phyloP scores from a whole-genome alignment of 2,797 vertebrate genomes.

The Melanotaenia pygmaea region DNA sequence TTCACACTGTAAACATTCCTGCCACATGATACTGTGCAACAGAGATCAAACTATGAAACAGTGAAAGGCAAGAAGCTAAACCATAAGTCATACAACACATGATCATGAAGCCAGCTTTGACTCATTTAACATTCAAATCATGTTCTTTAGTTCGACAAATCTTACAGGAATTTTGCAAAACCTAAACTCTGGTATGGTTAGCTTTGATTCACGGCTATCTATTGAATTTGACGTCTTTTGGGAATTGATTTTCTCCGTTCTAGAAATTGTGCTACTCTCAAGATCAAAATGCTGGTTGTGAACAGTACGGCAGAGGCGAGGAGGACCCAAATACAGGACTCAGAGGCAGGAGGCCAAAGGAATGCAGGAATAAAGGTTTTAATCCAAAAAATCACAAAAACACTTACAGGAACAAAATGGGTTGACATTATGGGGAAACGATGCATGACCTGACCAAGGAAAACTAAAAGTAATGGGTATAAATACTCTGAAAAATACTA shows the following conservation, averaged over 20 bases:
- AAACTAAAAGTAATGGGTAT: too few species aligned
- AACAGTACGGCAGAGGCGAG: background rate
- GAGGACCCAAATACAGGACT: too few species aligned
- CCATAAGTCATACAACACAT: constrained; percentile 44
- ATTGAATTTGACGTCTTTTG: constrained; percentile 1
- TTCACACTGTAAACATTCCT: constrained; percentile 64
- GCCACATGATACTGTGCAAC: constrained; percentile 57
- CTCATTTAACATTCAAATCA: constrained; percentile 25
- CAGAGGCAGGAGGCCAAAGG: too few species aligned
- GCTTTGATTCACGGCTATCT: background rate
- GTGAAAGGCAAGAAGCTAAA: constrained; percentile 35
- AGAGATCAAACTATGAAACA: constrained; percentile 74
- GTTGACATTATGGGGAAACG: too few species aligned
- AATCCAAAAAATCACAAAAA: too few species aligned
- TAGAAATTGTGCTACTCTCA: background rate
- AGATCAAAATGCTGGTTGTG: background rate
- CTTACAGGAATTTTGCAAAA: constrained; percentile 12
- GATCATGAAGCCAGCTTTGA: constrained; percentile 27
- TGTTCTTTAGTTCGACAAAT: constrained; percentile 7
- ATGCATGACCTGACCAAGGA: too few species aligned
- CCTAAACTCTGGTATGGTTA: background rate
- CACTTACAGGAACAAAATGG: too few species aligned
- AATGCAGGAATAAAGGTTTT: too few species aligned
- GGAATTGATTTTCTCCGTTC: background rate
- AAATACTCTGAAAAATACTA: too few species aligned